Base-by-base conservation (phyloP, 2,888 invertebrate species). In the Pachymerium ferrugineum region DNA sequence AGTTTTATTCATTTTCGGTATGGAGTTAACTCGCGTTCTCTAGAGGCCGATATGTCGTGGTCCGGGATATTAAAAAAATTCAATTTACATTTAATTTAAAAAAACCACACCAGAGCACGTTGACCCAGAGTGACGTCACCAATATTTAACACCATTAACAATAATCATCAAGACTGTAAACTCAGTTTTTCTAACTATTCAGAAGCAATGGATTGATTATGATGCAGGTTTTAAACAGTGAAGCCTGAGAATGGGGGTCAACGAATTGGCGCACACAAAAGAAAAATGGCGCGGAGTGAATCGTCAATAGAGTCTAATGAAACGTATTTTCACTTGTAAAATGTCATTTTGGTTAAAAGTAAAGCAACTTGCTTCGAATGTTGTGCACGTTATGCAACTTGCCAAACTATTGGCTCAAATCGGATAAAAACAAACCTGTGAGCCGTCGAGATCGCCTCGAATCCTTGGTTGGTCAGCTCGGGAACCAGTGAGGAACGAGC, bases 321-420 rank as follows among this genome's bases (percentile, higher is more conserved):
- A 22, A 25, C 25, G 25, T 28, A 25, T 54, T 54, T 54, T 54
- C 54, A 54, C 54, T 54, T 25, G 19, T 54, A 54, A 14, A 19
- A 22, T 22, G 54, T 25, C 25, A 54, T 54, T 54, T 54, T 54
- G 54, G 54, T 54, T 54, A 54, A 22, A 54, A 54, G 14, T 28
- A 25, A 28, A 54, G 12, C 12, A 28, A 54, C 25, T 54, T 54
- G 54, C 54, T 72, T 72, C 72, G 72, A 72, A 72, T 42, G 30
- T 28, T 28, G 54, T 72, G 72, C 72, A 72, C 72, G 28, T 42
- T 72, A 47, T 71, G 29, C 71, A 42, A 62, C 74, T 74, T 54
- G 62, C 25, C 72, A 72, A 74, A 30, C 74, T 74, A 74, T 74
- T 74, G 72, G 74, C 73, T 72, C 54, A 73, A 74, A 72, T 67